Conservation (phyloP, 2,113 vertebrate species). For the Cavia aperea region DNA sequence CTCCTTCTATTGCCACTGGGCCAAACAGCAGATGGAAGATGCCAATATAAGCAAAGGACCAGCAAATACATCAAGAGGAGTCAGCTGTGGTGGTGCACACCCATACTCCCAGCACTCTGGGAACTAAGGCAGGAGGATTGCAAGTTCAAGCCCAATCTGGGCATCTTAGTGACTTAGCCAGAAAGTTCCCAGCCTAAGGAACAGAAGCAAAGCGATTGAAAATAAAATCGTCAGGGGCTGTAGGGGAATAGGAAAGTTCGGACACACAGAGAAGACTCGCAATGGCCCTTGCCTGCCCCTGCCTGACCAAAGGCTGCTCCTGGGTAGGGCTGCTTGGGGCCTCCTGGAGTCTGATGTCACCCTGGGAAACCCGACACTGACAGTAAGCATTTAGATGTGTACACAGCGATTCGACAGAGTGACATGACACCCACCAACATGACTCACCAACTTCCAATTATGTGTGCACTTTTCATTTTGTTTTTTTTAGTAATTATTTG, state of each 20-base stretch:
- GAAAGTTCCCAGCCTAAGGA: background rate
- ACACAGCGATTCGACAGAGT: background rate
- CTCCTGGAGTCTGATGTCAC: fast-evolving
- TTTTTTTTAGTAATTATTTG: background rate
- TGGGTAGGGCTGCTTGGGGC: background rate
- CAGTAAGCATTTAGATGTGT: background rate
- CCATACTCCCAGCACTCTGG: background rate
- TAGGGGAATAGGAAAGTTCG: fast-evolving
- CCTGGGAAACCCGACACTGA: too few relatives aligned
- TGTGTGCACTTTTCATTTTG: background rate
- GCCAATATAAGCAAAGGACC: background rate
- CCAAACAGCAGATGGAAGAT: background rate
- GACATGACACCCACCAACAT: fast-evolving
- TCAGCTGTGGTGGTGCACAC: background rate
- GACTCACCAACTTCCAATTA: background rate
- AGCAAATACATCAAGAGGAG: background rate
- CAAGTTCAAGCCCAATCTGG: background rate
- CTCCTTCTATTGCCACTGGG: background rate
- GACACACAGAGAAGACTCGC: background rate
- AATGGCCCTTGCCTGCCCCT: too few relatives aligned
- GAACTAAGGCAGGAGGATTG: background rate
- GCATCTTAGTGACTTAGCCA: background rate
- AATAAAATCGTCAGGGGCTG: background rate
- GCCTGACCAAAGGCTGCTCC: background rate
- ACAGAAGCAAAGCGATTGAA: background rate